Base-by-base conservation (phyloP, 2,113 vertebrate genomes). In the Pachycephala philippinensis region DNA sequence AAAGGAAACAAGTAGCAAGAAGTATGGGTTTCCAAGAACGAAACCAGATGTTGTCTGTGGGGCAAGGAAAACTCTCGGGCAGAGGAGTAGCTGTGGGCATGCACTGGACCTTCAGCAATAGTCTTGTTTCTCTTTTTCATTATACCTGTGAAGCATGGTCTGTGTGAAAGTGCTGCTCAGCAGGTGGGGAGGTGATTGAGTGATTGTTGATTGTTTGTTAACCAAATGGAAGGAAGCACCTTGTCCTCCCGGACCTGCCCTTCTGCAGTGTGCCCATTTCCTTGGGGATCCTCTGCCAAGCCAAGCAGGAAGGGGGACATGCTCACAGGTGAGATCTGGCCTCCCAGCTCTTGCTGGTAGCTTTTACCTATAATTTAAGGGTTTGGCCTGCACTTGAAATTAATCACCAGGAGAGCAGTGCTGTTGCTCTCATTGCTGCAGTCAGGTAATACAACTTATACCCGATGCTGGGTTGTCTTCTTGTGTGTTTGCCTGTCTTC, bases 391-490 rank as follows among this genome's bases (percentile, higher is more conserved):
- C 57, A 6, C 11, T 49, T 71, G 71, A 44, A 81, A 50, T 28
- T 13, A 60, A 60, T 63, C 28, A 15, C 16, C 52, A 64, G 59
- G 33, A 79, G 15, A 52, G 30, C 7, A 64, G 33, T 18, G 28
- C 26, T 49, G 56, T 20, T 60, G 37, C 17, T 78, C 2, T 74
- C 52, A 65, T 23, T 26, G 69, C 45, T 86, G 66, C 47, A 35
- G 13, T 15, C n/a, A 57, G 44, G 31, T 16, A 52, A 31, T 9
- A 20, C 7, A 84, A 28, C 9, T 63, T 54, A 21, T 0, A 4
- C 16, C 9, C 0, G 0, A 2, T 30, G 24, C 8, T 66, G 35
- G 30, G 44, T 13, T 80, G 39, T 53, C 28, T 7, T 42, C 23
- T 17, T 64, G 44, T 33, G 37, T 1, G 2, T 6, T 8, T 68